Evolutionary conservation across 2,888 invertebrate species (phyloP).

Genomic region (Chloromyia formosa): DNA sequence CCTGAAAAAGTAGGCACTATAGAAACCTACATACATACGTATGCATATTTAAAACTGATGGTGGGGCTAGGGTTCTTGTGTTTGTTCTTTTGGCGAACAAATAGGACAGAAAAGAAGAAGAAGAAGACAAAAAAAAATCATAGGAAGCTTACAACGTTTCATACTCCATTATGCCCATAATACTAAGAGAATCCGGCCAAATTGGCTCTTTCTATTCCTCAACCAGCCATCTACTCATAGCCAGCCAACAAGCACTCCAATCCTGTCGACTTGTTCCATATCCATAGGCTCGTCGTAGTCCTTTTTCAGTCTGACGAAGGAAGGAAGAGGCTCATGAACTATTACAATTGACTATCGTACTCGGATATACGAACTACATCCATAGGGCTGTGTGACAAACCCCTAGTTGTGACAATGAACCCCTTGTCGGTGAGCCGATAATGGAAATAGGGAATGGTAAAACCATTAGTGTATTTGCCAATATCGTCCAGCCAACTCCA

Average conservation of each 20-base stretch:
- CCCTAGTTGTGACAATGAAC: background rate
- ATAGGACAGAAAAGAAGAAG: conserved; percentile 1
- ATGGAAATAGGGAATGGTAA: background rate
- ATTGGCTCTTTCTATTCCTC: conserved; percentile 17
- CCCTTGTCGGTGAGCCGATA: background rate
- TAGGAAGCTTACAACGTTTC: conserved; percentile 27
- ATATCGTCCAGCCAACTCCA: background rate
- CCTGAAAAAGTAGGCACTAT: background rate
- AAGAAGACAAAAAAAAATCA: conserved; percentile 12
- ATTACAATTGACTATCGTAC: conserved; percentile 13
- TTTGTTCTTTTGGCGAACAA: conserved; percentile 35
- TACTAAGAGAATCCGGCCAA: conserved; percentile 9
- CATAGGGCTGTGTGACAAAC: background rate
- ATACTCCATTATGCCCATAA: conserved; percentile 25
- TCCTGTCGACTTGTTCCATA: background rate
- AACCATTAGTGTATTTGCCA: background rate
- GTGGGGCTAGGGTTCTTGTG: conserved; percentile 15
- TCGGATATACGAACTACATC: background rate
- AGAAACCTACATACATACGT: conserved; percentile 1
- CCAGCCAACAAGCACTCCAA: background rate
- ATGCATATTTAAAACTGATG: conserved; percentile 25
- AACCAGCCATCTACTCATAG: background rate
- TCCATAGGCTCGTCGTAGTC: background rate
- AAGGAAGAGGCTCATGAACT: conserved; percentile 3
- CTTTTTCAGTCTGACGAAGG: background rate